Percentiles rank a stretch among this genome's conserved stretches.
Conservation (phyloP, 2,113 vertebrate genomes). For the Meriones unguiculatus region DNA sequence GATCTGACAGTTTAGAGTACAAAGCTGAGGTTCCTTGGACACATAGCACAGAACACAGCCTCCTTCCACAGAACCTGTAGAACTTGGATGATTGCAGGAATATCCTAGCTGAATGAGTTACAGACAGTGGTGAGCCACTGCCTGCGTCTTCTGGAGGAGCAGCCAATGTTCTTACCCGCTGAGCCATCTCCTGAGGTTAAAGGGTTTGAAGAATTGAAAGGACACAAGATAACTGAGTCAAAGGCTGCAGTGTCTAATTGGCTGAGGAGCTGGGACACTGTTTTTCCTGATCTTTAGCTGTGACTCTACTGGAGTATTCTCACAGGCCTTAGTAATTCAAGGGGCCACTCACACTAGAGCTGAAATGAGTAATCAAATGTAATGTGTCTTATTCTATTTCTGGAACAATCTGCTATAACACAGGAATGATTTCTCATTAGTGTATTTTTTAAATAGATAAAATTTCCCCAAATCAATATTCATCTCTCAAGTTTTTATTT, state of each 20-base stretch:
- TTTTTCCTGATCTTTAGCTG: background rate
- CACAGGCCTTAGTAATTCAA: background rate
- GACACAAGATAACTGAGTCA: background rate
- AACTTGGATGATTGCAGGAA: background rate
- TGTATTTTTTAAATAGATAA: background rate
- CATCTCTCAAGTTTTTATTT: background rate
- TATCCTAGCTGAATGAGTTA: background rate
- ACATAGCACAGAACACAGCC: background rate
- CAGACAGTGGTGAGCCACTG: background rate
- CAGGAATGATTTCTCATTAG: background rate
- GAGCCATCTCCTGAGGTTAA: background rate
- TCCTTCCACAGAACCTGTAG: background rate
- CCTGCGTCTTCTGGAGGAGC: background rate
- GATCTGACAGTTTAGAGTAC: background rate
- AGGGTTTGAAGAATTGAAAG: background rate
- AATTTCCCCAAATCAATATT: background rate
- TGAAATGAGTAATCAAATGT: background rate
- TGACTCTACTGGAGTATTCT: background rate
- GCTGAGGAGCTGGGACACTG: background rate
- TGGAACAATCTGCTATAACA: background rate
- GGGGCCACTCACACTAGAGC: background rate
- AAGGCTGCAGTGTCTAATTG: background rate
- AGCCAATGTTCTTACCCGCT: background rate
- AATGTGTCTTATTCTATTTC: background rate
- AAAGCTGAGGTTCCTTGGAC: background rate